Base-by-base conservation (phyloP, 2,113 vertebrate species). In the Mola mola region DNA sequence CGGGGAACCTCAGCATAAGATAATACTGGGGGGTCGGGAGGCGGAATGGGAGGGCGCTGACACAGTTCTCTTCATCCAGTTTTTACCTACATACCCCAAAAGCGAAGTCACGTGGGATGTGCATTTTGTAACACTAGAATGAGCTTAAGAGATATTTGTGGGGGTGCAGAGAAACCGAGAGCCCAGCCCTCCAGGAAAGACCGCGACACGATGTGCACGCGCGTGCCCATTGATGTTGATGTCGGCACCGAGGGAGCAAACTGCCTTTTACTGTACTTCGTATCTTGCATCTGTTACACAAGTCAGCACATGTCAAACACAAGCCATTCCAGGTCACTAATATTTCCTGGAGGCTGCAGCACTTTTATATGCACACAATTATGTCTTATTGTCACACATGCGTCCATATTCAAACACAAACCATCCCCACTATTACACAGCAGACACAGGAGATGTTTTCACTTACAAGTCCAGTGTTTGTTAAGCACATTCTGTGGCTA, bases 1-100 rank as follows among this genome's bases (percentile, higher is more conserved):
- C 0, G 66, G 78, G 69, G 79, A 66, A 83, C 72, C 82, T 67
- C 72, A 69, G 21, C 12, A 6, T 15, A 16, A 17, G 25, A 37
- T 11, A 19, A 24, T 12, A 53, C 49, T 5, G 37, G 19, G 34
- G 36, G 51, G 4, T n/a, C 22, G 64, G 50, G 78, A 74, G 65
- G 73, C 25, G 67, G 49, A 22, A 67, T 10, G 3, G n/a, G 15
- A 4, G 8, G 33, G 34, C 34, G 10, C 11, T 36, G 34, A 36
- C 13, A 36, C 28, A 36, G 34, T 36, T 36, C 34, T 28, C 16
- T 13, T 13, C 6, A n/a, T n/a, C n/a, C n/a, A 13, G 3, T 11
- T 19, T n/a, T 20, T 1, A 7, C 6, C 26, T 49, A 33, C n/a
- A 50, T 40, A n/a, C 1, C 25, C 19, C 0, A 6, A 24, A 4